phyloP scores from a whole-genome alignment of 2,888 invertebrate genomes.

The Eupithecia pulchellata region DNA sequence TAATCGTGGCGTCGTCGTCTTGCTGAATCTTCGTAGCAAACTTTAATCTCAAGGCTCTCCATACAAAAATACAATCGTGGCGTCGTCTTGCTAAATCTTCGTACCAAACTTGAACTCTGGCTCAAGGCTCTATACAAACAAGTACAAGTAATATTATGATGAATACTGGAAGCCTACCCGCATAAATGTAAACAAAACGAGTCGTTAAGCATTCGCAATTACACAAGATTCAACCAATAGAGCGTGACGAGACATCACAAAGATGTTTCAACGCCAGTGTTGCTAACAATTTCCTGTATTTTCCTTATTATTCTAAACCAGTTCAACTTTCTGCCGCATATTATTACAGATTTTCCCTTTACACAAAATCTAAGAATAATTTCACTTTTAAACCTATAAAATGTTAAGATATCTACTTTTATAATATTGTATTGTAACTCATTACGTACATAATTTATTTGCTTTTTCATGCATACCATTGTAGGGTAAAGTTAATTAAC shows the following conservation, averaged over 20 bases:
- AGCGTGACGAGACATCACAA: slow-evolving; percentile 27
- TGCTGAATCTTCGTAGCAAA: too few species aligned
- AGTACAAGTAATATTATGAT: not conserved
- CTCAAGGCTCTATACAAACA: slow-evolving; percentile 8
- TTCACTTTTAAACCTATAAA: too few species aligned
- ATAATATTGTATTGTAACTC: too few species aligned
- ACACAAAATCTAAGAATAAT: too few species aligned
- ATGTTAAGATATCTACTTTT: too few species aligned
- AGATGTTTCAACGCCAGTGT: slow-evolving; percentile 15
- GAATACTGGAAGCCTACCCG: not conserved
- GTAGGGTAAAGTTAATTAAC: not conserved
- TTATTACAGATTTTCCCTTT: too few species aligned
- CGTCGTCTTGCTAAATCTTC: slow-evolving; percentile 11
- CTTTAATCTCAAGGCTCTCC: too few species aligned
- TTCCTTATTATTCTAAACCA: not conserved
- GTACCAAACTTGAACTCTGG: slow-evolving; percentile 10
- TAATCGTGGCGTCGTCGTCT: too few species aligned
- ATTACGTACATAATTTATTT: not conserved
- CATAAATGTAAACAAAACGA: slow-evolving; percentile 16
- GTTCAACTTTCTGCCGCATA: not conserved
- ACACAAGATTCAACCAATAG: slow-evolving; percentile 28
- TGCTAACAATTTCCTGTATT: not conserved
- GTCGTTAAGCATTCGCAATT: slow-evolving; percentile 17
- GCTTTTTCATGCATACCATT: not conserved
- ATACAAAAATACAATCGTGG: too few species aligned